Evolutionary conservation across 2,797 vertebrate species (phyloP), one percentile per base, ranked within the genome.

Genomic region (Ctenochaetus hawaiiensis): DNA sequence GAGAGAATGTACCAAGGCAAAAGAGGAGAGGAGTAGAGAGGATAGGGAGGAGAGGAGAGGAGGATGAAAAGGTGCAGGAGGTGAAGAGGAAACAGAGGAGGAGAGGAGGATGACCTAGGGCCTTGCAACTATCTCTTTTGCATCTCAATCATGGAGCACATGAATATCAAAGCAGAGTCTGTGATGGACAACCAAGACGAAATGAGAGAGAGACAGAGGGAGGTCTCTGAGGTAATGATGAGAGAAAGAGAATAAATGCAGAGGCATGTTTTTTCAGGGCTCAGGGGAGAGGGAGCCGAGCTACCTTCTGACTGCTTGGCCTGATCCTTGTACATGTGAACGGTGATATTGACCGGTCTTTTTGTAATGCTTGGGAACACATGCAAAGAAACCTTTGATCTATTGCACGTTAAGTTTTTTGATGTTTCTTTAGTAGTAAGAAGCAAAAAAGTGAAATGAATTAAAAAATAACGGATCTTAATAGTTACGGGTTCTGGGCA

Each of bases 121-220:
- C 81, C 82, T 65, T 18, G 71, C 62, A 68, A 80, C 72, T 37
- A 72, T 75, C 75, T 74, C 72, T 60, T 91, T 75, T 88, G 91
- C 87, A 93, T 93, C 81, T 85, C 78, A 93, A 92, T 90, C 76
- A 67, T 0, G 62, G 53, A 23, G 30, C 52, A 20, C 89, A 91
- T 93, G 90, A 95, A 95, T 93, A 95, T 95, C 93, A 95, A 95
- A 94, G 93, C 76, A 0, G 11, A 74, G 62, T 60, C 76, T 37
- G 71, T 94, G 93, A 94, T 64, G 79, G 93, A 93, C 89, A 89
- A 81, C 64, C 62, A 22, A 65, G 64, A 75, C 5, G 20, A 87
- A 87, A 87, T 12, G 52, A 76, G 51, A 48, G 62, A 48, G 82
- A 70, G 83, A 72, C 18, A 49, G 67, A 43, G 37, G 58, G 57